Base-by-base conservation (phyloP, 1,140 invertebrate genomes). In the Apis cerana region DNA sequence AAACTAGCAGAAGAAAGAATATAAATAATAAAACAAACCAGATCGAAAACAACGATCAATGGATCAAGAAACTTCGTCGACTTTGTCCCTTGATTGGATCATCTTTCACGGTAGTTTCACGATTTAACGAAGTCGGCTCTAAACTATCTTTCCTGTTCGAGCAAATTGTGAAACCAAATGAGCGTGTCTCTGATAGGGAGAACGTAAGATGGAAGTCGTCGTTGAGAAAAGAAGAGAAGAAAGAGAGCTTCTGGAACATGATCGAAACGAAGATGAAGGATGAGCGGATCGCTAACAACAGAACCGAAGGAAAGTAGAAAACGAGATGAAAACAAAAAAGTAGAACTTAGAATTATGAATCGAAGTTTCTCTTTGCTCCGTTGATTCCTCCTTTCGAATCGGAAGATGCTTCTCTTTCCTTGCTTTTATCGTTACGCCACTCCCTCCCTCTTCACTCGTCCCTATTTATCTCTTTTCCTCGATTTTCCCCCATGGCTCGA, bases 141-240 rank as follows among this genome's bases (percentile, higher is more conserved):
- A 7, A 7, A 43, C 5, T 43, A 5, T 43, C 33, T 43, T 43
- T 43, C 4, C 33, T 43, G 5, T 7, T 43, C 33, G 33, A 43
- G 33, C 33, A 43, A 43, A 43, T 43, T 43, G 83, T 83, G 75
- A 83, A 82, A 64, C 88, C 69, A 82, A 89, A 87, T 76, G 82
- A 89, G 77, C 72, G 71, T 85, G 64, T 70, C 56, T 70, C 56
- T 62, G 76, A 64, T 61, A 19, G 33, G 43, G 50, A 54, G 59
- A 33, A 4, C n/a, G 3, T n/a, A 1, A 12, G 48, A 59, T 23
- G 58, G 67, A 70, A 83, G 64, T 56, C 12, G 15, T 15, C 15
- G 13, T 2, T 8, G 48, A 12, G 48, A 62, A 68, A 56, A 7
- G 11, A 0, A 17, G 64, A 50, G 27, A 65, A 13, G 68, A 4